Evolutionary conservation across 2,113 vertebrate species (phyloP), one percentile per base, ranked within the genome.

Genomic region (Pterophyllum scalare): DNA sequence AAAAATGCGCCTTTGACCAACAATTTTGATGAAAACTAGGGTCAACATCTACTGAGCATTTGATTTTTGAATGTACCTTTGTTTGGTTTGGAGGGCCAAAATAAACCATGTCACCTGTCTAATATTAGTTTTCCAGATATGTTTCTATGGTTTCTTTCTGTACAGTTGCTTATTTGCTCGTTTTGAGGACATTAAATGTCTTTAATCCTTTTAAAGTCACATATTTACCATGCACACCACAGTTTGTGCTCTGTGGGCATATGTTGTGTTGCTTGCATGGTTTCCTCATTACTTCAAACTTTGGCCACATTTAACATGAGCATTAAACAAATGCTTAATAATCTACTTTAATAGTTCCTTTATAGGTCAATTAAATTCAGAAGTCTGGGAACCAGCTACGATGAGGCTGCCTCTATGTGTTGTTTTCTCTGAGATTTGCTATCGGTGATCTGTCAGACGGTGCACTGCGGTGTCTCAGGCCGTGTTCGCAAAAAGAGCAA

Each of bases 371-470:
- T 72, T 72, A 54, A 54, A 72, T 31, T 54, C 67, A n/a, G 26
- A 33, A 46, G 46, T 72, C 43, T 52, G 59, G 24, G 22, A 67
- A 43, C 77, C 12, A 46, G 26, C 31, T 59, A 24, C 46, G 33
- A 49, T 31, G 3, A 58, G 19, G 43, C 14, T 13, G n/a, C 31
- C 17, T 80, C 54, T 80, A 24, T 31, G 14, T 74, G 10, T 61
- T 88, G 81, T 90, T 88, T 79, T 64, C 20, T 75, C 14, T 54
- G 20, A 19, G 54, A 59, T 43, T 75, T 49, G 3, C 78, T 94
- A 92, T 94, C 92, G 83, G 93, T 1, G 75, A 72, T 7, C 85
- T 94, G 91, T 93, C 91, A 92, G 90, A 56, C 67, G 40, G 82
- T 40, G 86, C 52, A 10, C 93, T 94, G 93, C 84, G 59, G 80